Conservation (phyloP, 2,113 vertebrate species). For the Ceuthmochares aereus region DNA sequence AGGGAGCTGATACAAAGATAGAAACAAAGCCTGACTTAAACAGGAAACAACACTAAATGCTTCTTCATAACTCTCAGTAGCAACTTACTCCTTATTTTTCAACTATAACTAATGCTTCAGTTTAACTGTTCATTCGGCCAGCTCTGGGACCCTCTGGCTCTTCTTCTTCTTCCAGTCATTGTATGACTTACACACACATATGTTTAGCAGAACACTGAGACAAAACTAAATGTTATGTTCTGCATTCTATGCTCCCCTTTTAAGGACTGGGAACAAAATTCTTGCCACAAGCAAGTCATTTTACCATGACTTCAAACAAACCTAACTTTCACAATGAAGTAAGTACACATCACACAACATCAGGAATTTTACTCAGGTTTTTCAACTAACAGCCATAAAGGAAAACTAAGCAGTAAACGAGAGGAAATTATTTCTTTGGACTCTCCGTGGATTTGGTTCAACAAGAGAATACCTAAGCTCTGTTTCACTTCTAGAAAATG, state of each 20-base stretch:
- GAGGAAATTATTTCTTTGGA: background rate
- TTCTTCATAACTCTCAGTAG: background rate
- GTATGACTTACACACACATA: background rate
- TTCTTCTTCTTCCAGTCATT: background rate
- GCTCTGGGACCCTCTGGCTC: background rate
- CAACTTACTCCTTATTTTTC: background rate
- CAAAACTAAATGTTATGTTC: background rate
- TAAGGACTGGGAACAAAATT: background rate
- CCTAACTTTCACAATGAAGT: background rate
- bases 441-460: background rate
- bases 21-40: conserved; percentile 6
- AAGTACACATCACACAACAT: background rate
- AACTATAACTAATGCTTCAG: background rate
- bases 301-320: background rate
- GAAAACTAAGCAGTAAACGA: background rate
- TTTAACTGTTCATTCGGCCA: conserved; percentile 2
- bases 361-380: background rate
- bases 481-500: background rate
- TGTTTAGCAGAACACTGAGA: background rate
- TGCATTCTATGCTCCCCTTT: background rate
- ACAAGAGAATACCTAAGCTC: background rate
- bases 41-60: background rate
- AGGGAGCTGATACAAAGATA: background rate
- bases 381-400: background rate
- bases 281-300: background rate